Percentiles rank a stretch among this genome's conserved stretches.
Evolutionary conservation across 1,140 invertebrate genomes (phyloP).

Genomic region (Euschistus heros): DNA sequence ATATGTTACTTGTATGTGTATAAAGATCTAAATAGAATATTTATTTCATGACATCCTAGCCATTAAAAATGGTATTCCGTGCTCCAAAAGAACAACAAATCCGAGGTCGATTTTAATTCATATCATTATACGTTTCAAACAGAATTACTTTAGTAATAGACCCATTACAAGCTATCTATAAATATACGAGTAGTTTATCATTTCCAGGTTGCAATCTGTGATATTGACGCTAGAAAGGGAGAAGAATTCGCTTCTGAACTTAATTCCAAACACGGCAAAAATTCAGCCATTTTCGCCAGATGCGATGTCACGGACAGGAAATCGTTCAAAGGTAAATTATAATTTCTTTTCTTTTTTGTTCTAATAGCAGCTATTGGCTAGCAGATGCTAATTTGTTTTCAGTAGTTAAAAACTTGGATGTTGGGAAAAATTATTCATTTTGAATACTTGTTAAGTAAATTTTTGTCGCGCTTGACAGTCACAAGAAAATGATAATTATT

Average conservation of each 20-base stretch:
- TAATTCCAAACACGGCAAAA: conserved; percentile 16
- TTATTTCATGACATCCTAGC: background rate
- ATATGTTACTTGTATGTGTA: no score
- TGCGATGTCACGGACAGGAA: conserved; percentile 22
- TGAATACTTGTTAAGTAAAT: no score
- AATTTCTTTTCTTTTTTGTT: background rate
- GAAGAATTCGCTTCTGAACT: conserved; percentile 19
- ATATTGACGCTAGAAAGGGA: conserved; percentile 51
- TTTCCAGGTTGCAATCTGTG: conserved; percentile 53
- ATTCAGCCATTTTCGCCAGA: conserved; percentile 4
- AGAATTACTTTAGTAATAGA: background rate
- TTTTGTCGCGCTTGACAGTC: no score
- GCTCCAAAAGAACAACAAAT: background rate
- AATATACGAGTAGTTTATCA: background rate
- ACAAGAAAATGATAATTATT: no score
- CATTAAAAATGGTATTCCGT: background rate
- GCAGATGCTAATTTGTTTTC: background rate
- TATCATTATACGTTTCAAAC: background rate
- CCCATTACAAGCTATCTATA: background rate
- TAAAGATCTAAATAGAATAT: no score
- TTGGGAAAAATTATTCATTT: no score
- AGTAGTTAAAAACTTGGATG: no score
- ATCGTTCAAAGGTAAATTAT: conserved; percentile 24
- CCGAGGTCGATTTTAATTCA: background rate
- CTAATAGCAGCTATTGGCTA: background rate